Base-by-base conservation (phyloP, 2,888 invertebrate genomes). In the Subacronicta megacephala region DNA sequence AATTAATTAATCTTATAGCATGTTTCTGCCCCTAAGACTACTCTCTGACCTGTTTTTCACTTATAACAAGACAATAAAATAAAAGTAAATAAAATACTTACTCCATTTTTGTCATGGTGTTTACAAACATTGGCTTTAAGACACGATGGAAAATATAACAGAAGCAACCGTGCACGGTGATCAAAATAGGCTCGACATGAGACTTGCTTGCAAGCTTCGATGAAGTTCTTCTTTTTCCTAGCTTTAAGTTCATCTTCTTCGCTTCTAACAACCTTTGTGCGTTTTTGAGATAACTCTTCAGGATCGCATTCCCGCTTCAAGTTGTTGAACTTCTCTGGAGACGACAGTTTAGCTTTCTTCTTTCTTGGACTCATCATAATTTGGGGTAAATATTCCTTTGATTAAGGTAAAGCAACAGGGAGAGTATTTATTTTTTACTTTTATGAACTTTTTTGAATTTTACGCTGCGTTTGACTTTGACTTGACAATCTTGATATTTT, bases 171-270 rank as follows among this genome's bases (percentile, higher is more conserved):
- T 17, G 82, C 72, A n/a, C 71, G 63, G 29, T 84, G 78, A 63
- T 93, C 81, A 41, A 79, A 84, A 60, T 89, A 92, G 0, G 85
- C 84, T 42, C 81, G 81, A 53, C 78, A 84, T 0, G 93, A 92
- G 1, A 92, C 90, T 68, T 83, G 76, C 72, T 88, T 84, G 71
- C 93, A 93, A 7, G 92, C 92, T 58, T 80, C 83, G 0, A 92
- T 78, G 60, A 93, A 93, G 63, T 92, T 92, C 55, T 87, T 86
- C 43, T 84, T 84, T 63, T 79, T 88, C 59, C 73, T 78, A 16
- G 81, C 74, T 41, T 82, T 78, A 12, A 84, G 36, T 41, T 85
- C 83, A 16, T 80, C 80, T 29, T 82, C 80, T 20, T 68, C 63
- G 47, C 35, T 72, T 59, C 53, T 62, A 33, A 77, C 75, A 7